Conservation (phyloP, 2,797 vertebrate genomes). For the Coccyzus lansbergi region DNA sequence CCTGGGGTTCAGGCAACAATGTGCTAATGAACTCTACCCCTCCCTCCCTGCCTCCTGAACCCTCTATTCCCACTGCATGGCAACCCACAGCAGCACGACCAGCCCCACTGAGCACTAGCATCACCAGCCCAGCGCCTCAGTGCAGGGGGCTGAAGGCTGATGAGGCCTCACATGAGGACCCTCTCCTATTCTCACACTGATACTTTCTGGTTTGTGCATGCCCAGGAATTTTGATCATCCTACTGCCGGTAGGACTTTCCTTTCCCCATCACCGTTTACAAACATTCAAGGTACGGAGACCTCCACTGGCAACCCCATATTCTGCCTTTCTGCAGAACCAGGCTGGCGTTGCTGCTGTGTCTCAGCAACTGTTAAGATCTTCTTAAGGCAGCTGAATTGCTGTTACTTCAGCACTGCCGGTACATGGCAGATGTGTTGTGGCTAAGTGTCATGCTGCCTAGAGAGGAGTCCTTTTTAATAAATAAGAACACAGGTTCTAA, state of each 20-base stretch:
- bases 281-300: background rate
- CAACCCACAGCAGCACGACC: background rate
- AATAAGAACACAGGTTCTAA: background rate
- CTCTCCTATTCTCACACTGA: background rate
- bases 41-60: background rate
- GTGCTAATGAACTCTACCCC: background rate
- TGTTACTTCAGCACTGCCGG: background rate
- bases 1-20: fast-evolving
- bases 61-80: background rate
- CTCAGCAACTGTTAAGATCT: background rate
- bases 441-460: background rate
- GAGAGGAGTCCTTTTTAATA: background rate
- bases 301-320: background rate
- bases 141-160: background rate
- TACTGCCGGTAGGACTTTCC: background rate
- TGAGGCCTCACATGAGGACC: fast-evolving
- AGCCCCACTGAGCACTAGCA: background rate
- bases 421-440: background rate
- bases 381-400: background rate
- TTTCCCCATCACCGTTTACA: background rate
- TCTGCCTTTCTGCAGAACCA: background rate
- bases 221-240: fast-evolving
- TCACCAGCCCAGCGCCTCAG: background rate
- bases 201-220: background rate
- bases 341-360: fast-evolving